phyloP scores from a whole-genome alignment of 2,113 vertebrate species.

The Athene noctua region DNA sequence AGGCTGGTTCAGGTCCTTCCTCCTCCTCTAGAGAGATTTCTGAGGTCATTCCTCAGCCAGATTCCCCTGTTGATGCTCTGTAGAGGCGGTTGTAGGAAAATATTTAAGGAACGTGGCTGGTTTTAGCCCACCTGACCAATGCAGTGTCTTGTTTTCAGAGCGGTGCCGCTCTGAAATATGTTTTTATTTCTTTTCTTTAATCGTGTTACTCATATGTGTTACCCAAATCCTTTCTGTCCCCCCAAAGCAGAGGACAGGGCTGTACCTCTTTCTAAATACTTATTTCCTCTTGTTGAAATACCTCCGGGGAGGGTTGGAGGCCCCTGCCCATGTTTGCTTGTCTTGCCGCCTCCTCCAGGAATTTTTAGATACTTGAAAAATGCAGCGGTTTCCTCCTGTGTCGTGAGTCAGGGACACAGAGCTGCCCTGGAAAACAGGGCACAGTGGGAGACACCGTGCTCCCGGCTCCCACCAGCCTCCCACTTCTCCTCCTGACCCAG shows the following conservation, averaged over 20 bases:
- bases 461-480: neutral
- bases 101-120: neutral
- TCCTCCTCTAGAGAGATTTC: neutral
- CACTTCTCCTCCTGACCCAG: conserved; percentile 50
- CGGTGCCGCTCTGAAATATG: neutral
- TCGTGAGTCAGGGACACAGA: neutral
- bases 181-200: neutral
- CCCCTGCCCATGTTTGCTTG: neutral
- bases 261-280: neutral
- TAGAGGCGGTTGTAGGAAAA: neutral
- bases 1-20: neutral
- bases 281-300: neutral
- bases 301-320: neutral
- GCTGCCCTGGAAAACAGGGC: conserved; percentile 22
- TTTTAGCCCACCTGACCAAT: neutral
- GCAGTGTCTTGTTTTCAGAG: neutral
- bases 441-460: neutral
- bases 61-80: neutral
- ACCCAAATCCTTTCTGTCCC: neutral
- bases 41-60: neutral
- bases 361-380: conserved; percentile 14
- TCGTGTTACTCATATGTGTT: neutral
- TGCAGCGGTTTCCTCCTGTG: neutral
- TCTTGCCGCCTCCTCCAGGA: neutral
- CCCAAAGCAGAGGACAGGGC: neutral